Base-by-base conservation (phyloP, 2,888 invertebrate species). In the Ceraclea dissimilis region DNA sequence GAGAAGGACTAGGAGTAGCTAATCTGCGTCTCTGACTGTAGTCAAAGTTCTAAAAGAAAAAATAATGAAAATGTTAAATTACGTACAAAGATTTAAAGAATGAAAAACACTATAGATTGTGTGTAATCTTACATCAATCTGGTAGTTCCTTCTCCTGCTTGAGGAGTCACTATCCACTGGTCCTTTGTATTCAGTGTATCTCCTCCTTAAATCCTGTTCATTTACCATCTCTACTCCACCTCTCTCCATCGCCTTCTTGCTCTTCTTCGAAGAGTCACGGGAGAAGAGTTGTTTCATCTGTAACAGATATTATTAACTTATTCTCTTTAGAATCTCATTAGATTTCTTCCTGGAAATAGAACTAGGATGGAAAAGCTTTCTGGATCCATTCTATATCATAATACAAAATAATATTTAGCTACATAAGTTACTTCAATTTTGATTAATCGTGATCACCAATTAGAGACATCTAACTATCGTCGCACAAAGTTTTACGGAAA, bases 251-350 rank as follows among this genome's bases (percentile, higher is more conserved):
- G 81, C 81, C 72, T 81, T 82, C 68, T 79, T 81, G 75, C 80
- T 82, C 74, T 83, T 84, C 75, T 85, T 85, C 56, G 82, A 82
- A 73, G 78, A 78, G 70, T 82, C 79, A 67, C 85, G 79, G 65
- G 82, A 84, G 73, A 89, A 89, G 65, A 89, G 76, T 70, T 88
- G 86, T 68, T 88, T 89, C 64, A 86, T 78, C 80, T 86, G 62
- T 51, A 66, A 64, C 19, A 34, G 17, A n/a, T n/a, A n/a, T n/a
- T n/a, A n/a, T n/a, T n/a, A n/a, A n/a, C n/a, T n/a, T n/a, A n/a
- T 13, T 33, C 8, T 33, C n/a, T n/a, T n/a, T n/a, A n/a, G n/a
- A n/a, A n/a, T n/a, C n/a, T n/a, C n/a, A n/a, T n/a, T n/a, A n/a
- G n/a, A n/a, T n/a, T n/a, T n/a, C n/a, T n/a, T n/a, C n/a, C n/a